Percentiles rank a stretch among this genome's conserved stretches.
These are phyloP conservation scores for Epizoanthus illoricatus DNA, from an alignment of 92 coral and sea anemone species.

Conservation along the genomic window DNA sequence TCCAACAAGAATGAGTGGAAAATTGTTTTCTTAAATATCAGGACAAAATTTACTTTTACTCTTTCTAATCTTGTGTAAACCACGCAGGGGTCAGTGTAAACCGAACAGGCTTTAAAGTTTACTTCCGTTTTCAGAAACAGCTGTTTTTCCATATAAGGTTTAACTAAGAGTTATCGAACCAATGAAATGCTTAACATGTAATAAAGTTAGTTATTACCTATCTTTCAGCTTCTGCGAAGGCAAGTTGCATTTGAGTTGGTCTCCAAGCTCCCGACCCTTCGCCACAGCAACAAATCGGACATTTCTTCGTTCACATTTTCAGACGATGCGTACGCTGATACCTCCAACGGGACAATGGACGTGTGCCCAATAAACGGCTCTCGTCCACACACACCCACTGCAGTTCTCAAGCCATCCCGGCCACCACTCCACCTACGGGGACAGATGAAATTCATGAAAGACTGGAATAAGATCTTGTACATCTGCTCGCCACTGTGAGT, in stretches of 20 bases:
- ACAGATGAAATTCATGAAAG: conserved; percentile 71
- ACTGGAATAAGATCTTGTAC: conserved; percentile 76
- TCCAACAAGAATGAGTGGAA: no score
- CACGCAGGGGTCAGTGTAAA: no score
- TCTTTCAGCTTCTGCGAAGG: conserved; percentile 63
- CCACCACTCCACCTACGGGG: conserved; percentile 78
- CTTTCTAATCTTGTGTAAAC: no score
- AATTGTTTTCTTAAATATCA: no score
- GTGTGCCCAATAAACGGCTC: neutral
- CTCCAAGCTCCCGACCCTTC: conserved; percentile 65
- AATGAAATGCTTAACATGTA: no score
- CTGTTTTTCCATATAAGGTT: no score
- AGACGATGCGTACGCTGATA: conserved; percentile 1
- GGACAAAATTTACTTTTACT: no score
- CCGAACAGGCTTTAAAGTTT: no score
- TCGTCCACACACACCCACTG: conserved; percentile 41
- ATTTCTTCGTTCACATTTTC: conserved; percentile 22
- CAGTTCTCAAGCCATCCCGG: conserved; percentile 29
- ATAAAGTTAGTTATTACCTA: neutral
- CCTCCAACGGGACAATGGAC: conserved; percentile 7
- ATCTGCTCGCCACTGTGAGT: conserved; percentile 89
- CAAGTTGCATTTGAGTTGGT: conserved; percentile 80
- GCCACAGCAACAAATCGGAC: conserved; percentile 42
- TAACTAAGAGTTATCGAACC: no score
- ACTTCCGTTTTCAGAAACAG: no score